These are phyloP conservation scores for Fregata magnificens DNA, from an alignment of 2,113 vertebrate species.

Conservation along the genomic window DNA sequence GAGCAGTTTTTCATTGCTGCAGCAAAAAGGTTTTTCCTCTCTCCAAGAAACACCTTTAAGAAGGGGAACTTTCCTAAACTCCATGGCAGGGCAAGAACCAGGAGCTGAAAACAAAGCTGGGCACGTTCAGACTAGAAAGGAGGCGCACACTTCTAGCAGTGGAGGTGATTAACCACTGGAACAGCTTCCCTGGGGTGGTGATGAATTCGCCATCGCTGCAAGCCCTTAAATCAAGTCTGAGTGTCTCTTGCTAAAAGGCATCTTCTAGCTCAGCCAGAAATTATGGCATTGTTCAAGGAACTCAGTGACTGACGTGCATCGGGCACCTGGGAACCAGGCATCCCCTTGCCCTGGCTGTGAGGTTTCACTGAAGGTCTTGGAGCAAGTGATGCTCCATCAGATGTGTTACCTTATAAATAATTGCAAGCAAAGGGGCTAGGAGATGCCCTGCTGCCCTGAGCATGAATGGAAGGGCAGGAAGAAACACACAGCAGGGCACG, in stretches of 20 bases:
- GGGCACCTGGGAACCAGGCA: background rate
- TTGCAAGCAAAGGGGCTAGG: background rate
- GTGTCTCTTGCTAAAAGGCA: background rate
- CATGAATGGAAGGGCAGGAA: rapidly evolving
- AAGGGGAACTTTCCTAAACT: background rate
- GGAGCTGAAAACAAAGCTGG: background rate
- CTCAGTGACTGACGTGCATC: rapidly evolving
- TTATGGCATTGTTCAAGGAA: background rate
- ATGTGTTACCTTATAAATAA: rapidly evolving
- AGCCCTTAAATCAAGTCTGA: background rate
- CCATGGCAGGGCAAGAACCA: background rate
- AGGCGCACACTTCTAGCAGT: background rate
- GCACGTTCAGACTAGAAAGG: background rate
- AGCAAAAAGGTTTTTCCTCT: background rate
- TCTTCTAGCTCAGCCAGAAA: background rate
- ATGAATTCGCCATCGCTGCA: background rate
- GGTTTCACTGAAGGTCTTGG: background rate
- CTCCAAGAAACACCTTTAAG: background rate
- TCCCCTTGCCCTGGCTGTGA: background rate
- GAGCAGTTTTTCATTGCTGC: background rate
- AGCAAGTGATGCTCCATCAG: background rate
- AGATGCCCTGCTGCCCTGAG: background rate
- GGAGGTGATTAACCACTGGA: background rate
- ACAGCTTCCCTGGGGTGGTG: background rate
- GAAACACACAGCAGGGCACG: background rate